These are phyloP conservation scores for Oophaga sylvatica DNA, from an alignment of 2,797 vertebrate genomes.

Conservation along the genomic window DNA sequence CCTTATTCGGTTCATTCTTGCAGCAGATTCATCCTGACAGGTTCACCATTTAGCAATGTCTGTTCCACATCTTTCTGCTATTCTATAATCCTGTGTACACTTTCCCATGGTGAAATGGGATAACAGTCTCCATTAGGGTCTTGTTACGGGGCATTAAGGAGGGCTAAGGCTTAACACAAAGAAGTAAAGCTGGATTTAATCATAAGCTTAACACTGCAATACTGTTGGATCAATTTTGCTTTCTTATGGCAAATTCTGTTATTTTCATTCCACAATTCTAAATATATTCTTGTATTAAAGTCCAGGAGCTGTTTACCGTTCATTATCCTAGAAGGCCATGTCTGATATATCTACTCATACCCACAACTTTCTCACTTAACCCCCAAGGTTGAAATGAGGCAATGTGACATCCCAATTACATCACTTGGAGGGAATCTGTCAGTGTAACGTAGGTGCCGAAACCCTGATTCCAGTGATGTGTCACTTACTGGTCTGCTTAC, in stretches of 20 bases:
- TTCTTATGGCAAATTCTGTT: conserved; percentile 31
- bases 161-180: conserved; percentile 51
- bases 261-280: conserved; percentile 2
- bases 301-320: background rate
- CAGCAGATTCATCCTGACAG: conserved; percentile 31
- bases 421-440: too few relatives aligned
- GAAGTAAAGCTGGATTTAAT: conserved; percentile 59
- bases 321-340: background rate
- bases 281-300: background rate
- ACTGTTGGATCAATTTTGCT: conserved; percentile 33
- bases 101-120: conserved; percentile 43
- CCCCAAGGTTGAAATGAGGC: too few relatives aligned
- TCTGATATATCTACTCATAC: background rate
- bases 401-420: too few relatives aligned
- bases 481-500: too few relatives aligned
- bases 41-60: conserved; percentile 19
- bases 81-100: conserved; percentile 37
- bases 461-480: too few relatives aligned
- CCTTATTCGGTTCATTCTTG: background rate
- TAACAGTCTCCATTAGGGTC: conserved; percentile 51
- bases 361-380: background rate
- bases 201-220: conserved; percentile 51
- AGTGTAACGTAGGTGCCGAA: too few relatives aligned
- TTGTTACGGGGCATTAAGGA: conserved; percentile 51
- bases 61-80: conserved; percentile 1